Percentiles rank a stretch among this genome's conserved stretches.
phyloP scores from a whole-genome alignment of 1,140 invertebrate species.

The Oncopodura yosiiana region DNA sequence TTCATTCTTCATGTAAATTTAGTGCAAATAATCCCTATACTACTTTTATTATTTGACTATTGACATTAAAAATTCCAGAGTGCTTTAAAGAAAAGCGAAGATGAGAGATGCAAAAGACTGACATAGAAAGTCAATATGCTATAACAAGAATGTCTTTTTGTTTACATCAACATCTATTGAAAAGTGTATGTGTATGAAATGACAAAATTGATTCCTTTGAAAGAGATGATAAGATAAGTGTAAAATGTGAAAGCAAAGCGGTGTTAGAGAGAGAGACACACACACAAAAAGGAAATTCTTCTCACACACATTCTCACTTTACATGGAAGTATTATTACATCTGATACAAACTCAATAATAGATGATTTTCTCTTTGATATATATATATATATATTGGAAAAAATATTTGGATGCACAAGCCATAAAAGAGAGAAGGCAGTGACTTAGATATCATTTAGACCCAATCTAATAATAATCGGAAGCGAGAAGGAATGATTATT shows the following conservation, averaged over 20 bases:
- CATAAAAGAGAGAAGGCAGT: constrained; percentile 26
- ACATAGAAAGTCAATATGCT: background rate
- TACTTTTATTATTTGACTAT: background rate
- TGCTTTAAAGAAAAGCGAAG: background rate
- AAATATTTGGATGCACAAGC: too few relatives aligned
- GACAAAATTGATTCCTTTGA: constrained; percentile 23
- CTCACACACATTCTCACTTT: background rate
- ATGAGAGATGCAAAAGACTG: background rate
- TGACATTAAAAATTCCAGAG: background rate
- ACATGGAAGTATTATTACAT: background rate
- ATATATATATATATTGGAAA: too few relatives aligned
- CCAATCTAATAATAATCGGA: constrained; percentile 33
- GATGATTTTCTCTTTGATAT: too few relatives aligned
- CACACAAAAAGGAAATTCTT: constrained; percentile 1
- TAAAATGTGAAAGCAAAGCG: background rate
- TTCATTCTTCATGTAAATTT: too few relatives aligned
- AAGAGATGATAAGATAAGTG: background rate
- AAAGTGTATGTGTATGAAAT: constrained; percentile 3
- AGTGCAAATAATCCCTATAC: background rate
- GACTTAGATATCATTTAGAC: constrained; percentile 26
- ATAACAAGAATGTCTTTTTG: constrained; percentile 17
- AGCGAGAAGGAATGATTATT: constrained; percentile 33
- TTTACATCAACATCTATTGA: constrained; percentile 12
- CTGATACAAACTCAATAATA: background rate
- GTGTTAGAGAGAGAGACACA: constrained; percentile 1